Conservation (phyloP, 92 coral and sea anemone species). For the Zoanthus gigantus region DNA sequence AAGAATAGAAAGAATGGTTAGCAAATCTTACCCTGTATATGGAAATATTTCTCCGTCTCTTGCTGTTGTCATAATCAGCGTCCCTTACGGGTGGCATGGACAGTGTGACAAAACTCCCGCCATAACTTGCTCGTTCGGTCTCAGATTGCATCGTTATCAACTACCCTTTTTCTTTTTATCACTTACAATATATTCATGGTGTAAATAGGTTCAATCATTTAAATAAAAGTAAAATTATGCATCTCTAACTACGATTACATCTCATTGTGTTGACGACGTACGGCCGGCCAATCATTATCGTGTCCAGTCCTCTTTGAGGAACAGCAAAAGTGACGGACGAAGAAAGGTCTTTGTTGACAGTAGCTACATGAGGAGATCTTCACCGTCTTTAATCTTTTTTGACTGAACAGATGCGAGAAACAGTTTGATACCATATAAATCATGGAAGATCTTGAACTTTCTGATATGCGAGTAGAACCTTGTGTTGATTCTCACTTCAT, state of each 20-base stretch:
- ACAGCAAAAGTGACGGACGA: conserved; percentile 11
- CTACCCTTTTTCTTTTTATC: conserved; percentile 4
- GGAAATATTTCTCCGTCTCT: conserved; percentile 72
- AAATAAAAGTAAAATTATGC: conserved; percentile 6
- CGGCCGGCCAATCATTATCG: neutral
- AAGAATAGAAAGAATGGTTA: neutral
- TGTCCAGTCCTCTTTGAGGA: conserved; percentile 18
- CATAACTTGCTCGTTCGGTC: conserved; percentile 39
- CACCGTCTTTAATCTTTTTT: too few relatives aligned
- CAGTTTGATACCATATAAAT: neutral
- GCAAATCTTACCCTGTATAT: conserved; percentile 75
- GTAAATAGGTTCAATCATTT: conserved; percentile 13
- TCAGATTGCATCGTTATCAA: conserved; percentile 37
- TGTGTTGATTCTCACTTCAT: conserved; percentile 88
- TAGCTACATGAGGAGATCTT: too few relatives aligned
- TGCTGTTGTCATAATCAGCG: conserved; percentile 77
- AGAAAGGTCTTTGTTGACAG: too few relatives aligned
- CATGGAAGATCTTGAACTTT: conserved; percentile 71
- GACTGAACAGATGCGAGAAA: too few relatives aligned
- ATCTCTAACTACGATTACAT: neutral
- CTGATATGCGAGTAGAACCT: conserved; percentile 81
- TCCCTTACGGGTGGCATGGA: conserved; percentile 80
- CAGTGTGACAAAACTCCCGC: conserved; percentile 79
- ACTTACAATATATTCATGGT: neutral
- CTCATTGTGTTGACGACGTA: neutral